phyloP scores from a whole-genome alignment of 2,888 invertebrate genomes.

The Leuctra nigra region DNA sequence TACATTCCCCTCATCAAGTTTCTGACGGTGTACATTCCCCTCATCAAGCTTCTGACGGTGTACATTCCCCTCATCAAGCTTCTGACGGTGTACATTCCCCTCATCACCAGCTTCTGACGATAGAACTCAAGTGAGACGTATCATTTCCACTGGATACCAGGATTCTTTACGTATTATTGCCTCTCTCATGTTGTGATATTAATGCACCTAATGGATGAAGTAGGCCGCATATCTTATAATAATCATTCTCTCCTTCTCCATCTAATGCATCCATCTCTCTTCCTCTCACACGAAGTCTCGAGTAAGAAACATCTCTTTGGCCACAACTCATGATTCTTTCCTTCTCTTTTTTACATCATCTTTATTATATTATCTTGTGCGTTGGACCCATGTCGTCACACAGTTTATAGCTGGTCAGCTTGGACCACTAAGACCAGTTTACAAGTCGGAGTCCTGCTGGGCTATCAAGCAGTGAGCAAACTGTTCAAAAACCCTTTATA shows the following conservation, averaged over 20 bases:
- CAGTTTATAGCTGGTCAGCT: conserved; percentile 23
- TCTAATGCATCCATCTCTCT: too few relatives aligned
- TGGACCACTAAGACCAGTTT: conserved; percentile 19
- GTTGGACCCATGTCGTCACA: conserved; percentile 24
- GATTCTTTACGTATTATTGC: conserved; percentile 7
- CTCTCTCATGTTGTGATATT: conserved; percentile 27
- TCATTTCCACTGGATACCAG: not conserved
- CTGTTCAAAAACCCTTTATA: conserved; percentile 20
- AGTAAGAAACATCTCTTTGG: not conserved
- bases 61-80: too few relatives aligned
- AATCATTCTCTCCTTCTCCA: conserved; percentile 8
- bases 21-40: too few relatives aligned
- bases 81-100: too few relatives aligned
- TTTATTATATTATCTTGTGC: conserved; percentile 27
- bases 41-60: too few relatives aligned
- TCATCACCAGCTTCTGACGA: too few relatives aligned
- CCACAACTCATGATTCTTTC: conserved; percentile 24
- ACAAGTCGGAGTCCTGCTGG: conserved; percentile 18
- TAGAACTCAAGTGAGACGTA: not conserved
- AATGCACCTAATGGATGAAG: conserved; percentile 25
- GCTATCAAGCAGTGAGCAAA: conserved; percentile 19
- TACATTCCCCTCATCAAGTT: too few relatives aligned
- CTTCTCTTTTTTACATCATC: conserved; percentile 10
- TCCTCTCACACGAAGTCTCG: not conserved
- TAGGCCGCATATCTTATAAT: conserved; percentile 23